Percentiles rank a stretch among this genome's conserved stretches.
These are phyloP conservation scores for Tetrapedia diversipes DNA, from an alignment of 2,888 invertebrate genomes.

Conservation along the genomic window DNA sequence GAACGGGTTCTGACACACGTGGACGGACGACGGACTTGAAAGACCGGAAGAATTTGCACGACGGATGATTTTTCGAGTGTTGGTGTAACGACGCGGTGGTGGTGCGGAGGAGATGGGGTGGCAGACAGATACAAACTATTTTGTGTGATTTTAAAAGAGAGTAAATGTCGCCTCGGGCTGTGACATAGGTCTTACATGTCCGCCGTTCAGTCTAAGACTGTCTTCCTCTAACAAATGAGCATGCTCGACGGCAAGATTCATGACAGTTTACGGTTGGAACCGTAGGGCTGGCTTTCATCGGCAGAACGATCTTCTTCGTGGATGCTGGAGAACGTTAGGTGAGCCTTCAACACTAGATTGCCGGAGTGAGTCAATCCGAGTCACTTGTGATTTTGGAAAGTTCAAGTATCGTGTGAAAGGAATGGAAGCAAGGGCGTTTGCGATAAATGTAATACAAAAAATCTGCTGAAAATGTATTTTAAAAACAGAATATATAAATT, in stretches of 20 bases:
- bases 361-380: too few relatives aligned
- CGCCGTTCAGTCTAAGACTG: slow-evolving; percentile 77
- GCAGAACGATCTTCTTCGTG: too few relatives aligned
- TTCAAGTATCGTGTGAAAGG: too few relatives aligned
- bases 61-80: slow-evolving; percentile 30
- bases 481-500: too few relatives aligned
- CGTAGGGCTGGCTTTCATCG: neutral
- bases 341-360: too few relatives aligned
- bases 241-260: slow-evolving; percentile 50
- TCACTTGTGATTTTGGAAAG: too few relatives aligned
- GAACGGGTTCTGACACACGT: slow-evolving; percentile 61
- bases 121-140: slow-evolving; percentile 71
- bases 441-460: too few relatives aligned
- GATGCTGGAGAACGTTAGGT: too few relatives aligned
- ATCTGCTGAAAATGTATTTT: too few relatives aligned
- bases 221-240: slow-evolving; percentile 74
- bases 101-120: slow-evolving; percentile 38
- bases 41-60: slow-evolving; percentile 33
- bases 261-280: slow-evolving; percentile 6
- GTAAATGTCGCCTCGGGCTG: slow-evolving; percentile 74
- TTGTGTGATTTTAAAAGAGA: slow-evolving; percentile 75
- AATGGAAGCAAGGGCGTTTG: too few relatives aligned
- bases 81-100: slow-evolving; percentile 17
- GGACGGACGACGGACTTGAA: slow-evolving; percentile 53
- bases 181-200: slow-evolving; percentile 80